Base-by-base conservation (phyloP, 2,113 vertebrate species). In the Caracal caracal region DNA sequence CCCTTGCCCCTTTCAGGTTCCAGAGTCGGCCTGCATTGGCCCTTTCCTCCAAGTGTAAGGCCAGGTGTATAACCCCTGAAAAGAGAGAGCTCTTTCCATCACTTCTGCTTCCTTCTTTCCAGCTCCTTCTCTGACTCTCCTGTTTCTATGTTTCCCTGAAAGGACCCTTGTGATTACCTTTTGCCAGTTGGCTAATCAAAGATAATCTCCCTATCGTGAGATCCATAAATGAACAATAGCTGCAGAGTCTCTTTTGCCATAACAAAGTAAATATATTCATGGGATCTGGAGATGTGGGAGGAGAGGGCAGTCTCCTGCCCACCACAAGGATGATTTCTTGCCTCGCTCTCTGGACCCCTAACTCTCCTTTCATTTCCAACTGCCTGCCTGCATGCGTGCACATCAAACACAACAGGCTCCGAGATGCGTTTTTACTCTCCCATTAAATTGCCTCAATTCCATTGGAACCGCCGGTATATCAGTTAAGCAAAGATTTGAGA, bases 11-110 rank as follows among this genome's bases (percentile, higher is more conserved):
- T 10, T 40, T 35, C 6, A 33, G 3, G 2, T 56, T 84, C 43
- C 51, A 8, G 9, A 91, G 40, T 6, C 10, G 0, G 0, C 28
- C 35, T 8, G 0, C 11, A 28, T 20, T 3, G 22, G 1, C 10
- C 12, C 16, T 47, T 49, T 53, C 2, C 8, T 73, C n/a, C 35
- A 11, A 13, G 22, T 70, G 35, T 33, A 75, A 75, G 26, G 16
- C 1, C 35, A 76, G 28, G 6, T 5, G 2, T 11, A 3, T 4
- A n/a, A 5, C 43, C 43, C 43, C 43, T 43, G 43, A 43, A 43
- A 43, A 43, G 43, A 43, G 43, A 43, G 43, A 43, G 7, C 43
- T 84, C 16, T 49, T 56, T 75, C 10, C 59, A 11, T 43, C 30
- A 51, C 19, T 20, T 47, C 73, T 65, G 4, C 2, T 65, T 80